Percentiles rank a stretch among this genome's conserved stretches.
Evolutionary conservation across 2,113 vertebrate genomes (phyloP).

Genomic region (Passer montanus): DNA sequence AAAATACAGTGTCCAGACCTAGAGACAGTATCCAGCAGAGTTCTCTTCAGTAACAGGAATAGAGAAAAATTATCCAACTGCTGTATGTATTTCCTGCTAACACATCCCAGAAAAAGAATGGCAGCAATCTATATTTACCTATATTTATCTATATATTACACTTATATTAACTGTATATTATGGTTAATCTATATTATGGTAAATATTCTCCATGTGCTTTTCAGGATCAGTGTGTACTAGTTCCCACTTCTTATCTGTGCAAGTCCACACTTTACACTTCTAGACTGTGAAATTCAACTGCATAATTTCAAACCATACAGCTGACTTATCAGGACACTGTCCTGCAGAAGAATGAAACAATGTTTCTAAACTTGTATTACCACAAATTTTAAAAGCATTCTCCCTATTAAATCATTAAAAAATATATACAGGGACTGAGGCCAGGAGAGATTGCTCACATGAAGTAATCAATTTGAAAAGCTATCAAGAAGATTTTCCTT

Average conservation of each 20-base stretch:
- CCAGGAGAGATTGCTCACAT: background rate
- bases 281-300: background rate
- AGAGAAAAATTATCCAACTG: background rate
- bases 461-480: background rate
- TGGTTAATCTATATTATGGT: background rate
- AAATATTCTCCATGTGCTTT: background rate
- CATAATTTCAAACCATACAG: background rate
- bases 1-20: background rate
- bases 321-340: background rate
- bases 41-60: background rate
- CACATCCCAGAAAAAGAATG: background rate
- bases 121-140: background rate
- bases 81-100: background rate
- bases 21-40: background rate
- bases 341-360: background rate
- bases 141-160: background rate
- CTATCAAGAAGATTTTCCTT: background rate
- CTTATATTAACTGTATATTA: background rate
- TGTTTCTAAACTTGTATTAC: background rate
- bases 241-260: background rate
- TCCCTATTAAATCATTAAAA: background rate
- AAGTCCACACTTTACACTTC: background rate
- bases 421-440: background rate
- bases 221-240: background rate
- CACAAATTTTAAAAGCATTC: background rate